phyloP scores from a whole-genome alignment of 2,797 vertebrate genomes.

The Lepus oiostolus region DNA sequence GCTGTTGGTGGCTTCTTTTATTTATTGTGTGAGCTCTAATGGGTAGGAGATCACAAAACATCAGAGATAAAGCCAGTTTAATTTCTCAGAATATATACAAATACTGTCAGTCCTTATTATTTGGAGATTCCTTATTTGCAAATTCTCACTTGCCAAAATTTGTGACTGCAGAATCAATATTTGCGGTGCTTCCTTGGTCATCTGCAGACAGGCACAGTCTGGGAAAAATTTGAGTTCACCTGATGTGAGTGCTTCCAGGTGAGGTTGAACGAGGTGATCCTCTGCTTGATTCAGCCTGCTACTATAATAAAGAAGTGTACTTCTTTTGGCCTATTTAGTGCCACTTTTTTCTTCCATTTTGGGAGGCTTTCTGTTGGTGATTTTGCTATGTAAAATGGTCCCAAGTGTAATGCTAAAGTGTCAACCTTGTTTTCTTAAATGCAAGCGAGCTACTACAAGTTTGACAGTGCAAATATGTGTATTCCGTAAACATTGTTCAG shows the following conservation, averaged over 20 bases:
- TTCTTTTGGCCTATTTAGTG: background rate
- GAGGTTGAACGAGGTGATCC: background rate
- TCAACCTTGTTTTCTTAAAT: background rate
- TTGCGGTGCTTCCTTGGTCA: background rate
- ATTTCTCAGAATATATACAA: background rate
- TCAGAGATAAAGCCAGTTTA: conserved; percentile 50
- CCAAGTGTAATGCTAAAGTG: background rate
- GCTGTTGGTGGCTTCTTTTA: background rate
- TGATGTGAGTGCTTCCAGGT: background rate
- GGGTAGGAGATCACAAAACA: conserved; percentile 16
- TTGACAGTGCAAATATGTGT: background rate
- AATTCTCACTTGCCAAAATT: conserved; percentile 17
- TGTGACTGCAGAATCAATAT: background rate
- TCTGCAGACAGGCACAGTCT: background rate
- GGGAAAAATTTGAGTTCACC: background rate
- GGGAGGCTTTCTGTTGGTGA: background rate
- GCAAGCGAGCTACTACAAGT: background rate
- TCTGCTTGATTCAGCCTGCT: background rate
- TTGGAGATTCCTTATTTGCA: background rate
- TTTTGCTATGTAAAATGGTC: background rate
- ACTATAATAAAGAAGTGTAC: background rate
- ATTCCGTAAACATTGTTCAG: background rate
- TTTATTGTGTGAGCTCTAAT: background rate
- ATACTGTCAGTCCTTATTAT: background rate
- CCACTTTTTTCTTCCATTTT: background rate